Conservation (phyloP, 2,113 vertebrate genomes). For the Cyprinodon variegatus region DNA sequence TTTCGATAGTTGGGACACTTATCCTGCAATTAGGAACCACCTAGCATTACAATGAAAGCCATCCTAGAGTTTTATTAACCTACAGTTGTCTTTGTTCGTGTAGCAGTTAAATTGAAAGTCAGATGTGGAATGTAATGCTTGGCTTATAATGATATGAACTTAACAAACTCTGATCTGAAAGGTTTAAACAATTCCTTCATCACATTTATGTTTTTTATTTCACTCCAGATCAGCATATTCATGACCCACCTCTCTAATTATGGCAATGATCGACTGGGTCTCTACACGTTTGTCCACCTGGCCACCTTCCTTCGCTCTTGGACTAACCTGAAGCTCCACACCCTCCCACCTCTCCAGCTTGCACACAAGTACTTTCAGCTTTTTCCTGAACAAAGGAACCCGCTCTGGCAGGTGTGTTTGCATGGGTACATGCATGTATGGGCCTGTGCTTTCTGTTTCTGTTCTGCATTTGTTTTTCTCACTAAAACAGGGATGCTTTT, state of each 20-base stretch:
- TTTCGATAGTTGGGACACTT: neutral
- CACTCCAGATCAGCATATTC: constrained; percentile 91
- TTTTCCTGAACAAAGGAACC: constrained; percentile 93
- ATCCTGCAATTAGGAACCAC: neutral
- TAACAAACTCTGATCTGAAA: constrained; percentile 36
- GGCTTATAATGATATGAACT: neutral
- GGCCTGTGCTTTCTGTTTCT: constrained; percentile 21
- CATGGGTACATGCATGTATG: constrained; percentile 6
- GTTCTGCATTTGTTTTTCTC: neutral
- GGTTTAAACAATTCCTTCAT: neutral
- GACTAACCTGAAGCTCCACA: constrained; percentile 92
- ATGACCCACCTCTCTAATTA: constrained; percentile 99
- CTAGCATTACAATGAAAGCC: neutral
- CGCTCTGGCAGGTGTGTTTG: constrained; percentile 92
- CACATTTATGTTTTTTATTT: constrained; percentile 8
- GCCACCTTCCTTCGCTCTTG: constrained; percentile 92
- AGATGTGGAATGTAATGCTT: neutral
- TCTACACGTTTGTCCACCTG: constrained; percentile 94
- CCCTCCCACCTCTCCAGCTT: constrained; percentile 89
- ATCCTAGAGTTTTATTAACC: neutral
- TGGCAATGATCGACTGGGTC: constrained; percentile 92
- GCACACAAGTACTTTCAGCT: constrained; percentile 95
- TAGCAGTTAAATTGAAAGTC: neutral
- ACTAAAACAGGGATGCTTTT: neutral
- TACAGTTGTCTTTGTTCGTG: neutral